phyloP scores from a whole-genome alignment of 2,113 vertebrate species.

The Cnemophilus loriae region DNA sequence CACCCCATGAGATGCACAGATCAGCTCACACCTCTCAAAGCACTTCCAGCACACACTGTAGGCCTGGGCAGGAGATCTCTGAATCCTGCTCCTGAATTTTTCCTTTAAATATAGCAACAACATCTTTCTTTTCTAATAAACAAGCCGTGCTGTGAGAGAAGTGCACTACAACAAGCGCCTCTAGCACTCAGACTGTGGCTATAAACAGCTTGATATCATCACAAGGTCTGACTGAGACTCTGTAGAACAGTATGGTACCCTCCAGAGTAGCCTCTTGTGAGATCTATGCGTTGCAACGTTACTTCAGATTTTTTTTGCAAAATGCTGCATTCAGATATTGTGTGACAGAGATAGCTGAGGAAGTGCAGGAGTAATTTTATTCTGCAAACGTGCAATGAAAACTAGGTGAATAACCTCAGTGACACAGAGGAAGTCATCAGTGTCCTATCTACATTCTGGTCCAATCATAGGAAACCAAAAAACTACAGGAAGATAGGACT shows the following conservation, averaged over 20 bases:
- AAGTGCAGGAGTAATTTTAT: not conserved
- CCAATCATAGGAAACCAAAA: not conserved
- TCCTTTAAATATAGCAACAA: not conserved
- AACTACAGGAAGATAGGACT: not conserved
- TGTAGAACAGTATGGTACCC: not conserved
- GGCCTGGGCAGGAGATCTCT: not conserved
- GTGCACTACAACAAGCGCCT: not conserved
- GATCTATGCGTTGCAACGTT: rapidly evolving
- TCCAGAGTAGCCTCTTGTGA: not conserved
- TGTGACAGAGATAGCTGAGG: not conserved
- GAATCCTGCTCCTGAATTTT: not conserved
- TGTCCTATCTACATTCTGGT: not conserved
- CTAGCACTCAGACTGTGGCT: not conserved
- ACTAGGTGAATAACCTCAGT: not conserved
- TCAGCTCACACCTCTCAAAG: not conserved
- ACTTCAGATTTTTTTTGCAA: not conserved
- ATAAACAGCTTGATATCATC: not conserved
- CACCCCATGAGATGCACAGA: not conserved
- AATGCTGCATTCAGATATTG: not conserved
- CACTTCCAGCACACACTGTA: not conserved
- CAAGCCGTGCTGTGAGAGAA: not conserved
- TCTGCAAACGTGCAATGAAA: not conserved
- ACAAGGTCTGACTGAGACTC: not conserved
- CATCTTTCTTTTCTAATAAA: not conserved
- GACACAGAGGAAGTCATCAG: not conserved